A percentile compares a stretch with the other conserved stretches of the same genome.
Evolutionary conservation across 2,113 vertebrate species (phyloP).

Genomic region (Ifrita kowaldi): DNA sequence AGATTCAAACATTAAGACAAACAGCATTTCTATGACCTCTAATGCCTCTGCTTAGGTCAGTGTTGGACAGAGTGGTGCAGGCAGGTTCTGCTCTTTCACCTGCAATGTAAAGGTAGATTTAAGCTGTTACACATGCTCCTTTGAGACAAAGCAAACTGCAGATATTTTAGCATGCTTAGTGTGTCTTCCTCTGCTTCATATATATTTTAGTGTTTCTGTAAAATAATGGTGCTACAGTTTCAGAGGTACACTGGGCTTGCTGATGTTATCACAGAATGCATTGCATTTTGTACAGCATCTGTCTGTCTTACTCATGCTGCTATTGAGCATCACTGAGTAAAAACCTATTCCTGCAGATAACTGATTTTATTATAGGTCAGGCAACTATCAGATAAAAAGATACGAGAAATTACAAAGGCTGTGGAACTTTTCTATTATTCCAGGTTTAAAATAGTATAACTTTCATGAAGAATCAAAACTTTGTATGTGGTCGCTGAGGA

Average conservation of each 20-base stretch:
- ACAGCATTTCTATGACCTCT: neutral
- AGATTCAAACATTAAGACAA: neutral
- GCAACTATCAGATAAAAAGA: neutral
- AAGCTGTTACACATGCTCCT: neutral
- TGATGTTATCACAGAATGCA: neutral
- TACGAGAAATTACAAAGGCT: accelerated
- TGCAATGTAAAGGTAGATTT: neutral
- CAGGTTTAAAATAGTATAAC: neutral
- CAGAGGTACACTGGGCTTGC: neutral
- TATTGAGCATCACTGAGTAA: neutral
- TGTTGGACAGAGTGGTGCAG: neutral
- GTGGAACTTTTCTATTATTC: neutral
- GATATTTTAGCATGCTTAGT: neutral
- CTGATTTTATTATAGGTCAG: neutral
- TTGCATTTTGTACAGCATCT: neutral
- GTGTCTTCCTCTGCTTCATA: neutral
- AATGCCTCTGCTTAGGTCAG: neutral
- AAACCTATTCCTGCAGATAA: neutral
- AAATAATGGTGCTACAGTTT: neutral
- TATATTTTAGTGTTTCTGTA: neutral
- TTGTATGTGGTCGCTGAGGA: neutral
- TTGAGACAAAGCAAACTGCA: neutral
- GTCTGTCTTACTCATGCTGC: neutral
- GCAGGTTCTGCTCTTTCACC: neutral
- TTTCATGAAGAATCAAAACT: neutral